Conservation (phyloP, 2,888 invertebrate genomes). For the Pseudeuparius sepicola region DNA sequence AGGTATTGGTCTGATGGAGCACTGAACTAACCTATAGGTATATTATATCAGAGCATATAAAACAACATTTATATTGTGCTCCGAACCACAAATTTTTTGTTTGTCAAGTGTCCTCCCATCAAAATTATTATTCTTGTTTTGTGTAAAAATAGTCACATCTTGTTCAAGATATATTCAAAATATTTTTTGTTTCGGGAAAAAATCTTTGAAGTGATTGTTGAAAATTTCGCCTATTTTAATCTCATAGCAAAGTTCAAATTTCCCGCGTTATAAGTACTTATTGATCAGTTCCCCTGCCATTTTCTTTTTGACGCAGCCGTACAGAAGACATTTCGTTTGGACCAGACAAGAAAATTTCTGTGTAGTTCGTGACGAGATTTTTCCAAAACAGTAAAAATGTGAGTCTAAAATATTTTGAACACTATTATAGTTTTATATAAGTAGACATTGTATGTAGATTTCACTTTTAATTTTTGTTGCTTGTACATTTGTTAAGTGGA, state of each 20-base stretch:
- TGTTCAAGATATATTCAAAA: slow-evolving; percentile 14
- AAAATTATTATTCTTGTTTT: slow-evolving; percentile 13
- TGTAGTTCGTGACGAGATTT: slow-evolving; percentile 38
- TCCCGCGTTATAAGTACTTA: slow-evolving; percentile 28
- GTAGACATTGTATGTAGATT: too few relatives aligned
- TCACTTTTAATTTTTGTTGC: too few relatives aligned
- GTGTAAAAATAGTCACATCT: slow-evolving; percentile 15
- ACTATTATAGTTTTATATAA: too few relatives aligned
- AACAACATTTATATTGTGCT: too few relatives aligned
- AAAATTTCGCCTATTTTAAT: slow-evolving; percentile 8
- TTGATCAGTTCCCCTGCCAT: slow-evolving; percentile 34
- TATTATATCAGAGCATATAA: too few relatives aligned
- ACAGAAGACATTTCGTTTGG: too few relatives aligned
- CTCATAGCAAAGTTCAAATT: slow-evolving; percentile 26
- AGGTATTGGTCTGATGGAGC: too few relatives aligned
- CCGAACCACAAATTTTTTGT: too few relatives aligned
- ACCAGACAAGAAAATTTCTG: slow-evolving; percentile 18
- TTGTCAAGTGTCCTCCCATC: too few relatives aligned
- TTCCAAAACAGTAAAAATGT: slow-evolving; percentile 40
- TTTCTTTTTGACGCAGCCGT: slow-evolving; percentile 26
- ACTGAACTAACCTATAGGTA: too few relatives aligned
- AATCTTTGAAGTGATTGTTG: slow-evolving; percentile 23
- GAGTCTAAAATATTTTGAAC: slow-evolving; percentile 34
- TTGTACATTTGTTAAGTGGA: too few relatives aligned
- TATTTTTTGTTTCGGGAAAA: slow-evolving; percentile 18